Evolutionary conservation across 2,113 vertebrate genomes (phyloP), one percentile per base, ranked within the genome.

Genomic region (pig (Sus scrofa)): DNA sequence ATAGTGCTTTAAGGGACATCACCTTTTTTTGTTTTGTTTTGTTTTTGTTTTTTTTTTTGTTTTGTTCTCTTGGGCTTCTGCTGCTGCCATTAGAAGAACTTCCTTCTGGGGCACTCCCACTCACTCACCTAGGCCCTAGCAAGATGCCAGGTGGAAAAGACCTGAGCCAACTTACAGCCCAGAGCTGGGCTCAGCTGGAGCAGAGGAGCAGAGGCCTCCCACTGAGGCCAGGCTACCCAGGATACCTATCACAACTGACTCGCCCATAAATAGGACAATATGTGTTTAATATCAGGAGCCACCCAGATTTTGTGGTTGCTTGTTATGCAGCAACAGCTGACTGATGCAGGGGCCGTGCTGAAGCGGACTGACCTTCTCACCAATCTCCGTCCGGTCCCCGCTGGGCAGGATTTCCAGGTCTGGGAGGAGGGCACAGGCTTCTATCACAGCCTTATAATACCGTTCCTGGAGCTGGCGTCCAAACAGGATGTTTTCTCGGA

Each of bases 381-480:
- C 99, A 10, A 99, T 99, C 98, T 99, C 99, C 0, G 99, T 99
- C 81, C 96, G 97, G 94, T 99, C 99, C 94, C 99, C 99, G 0
- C 99, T 99, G 90, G 99, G 99, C 92, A 99, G 98, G 74, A 99
- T 98, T 96, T 99, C 99, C 82, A 99, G 96, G 95, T 99, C 99
- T 1, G 99, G 99, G 83, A 99, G 97, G 32, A 99, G 99, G 0
- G 99, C 99, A 27, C 99, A 99, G 13, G 99, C 99, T 94, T 99
- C 99, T 70, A 99, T 62, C 96, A 99, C 99, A 0, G 88, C 27
- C 58, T 98, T 98, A 63, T 99, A 99, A 93, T 98, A 98, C 10
- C 27, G 90, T 92, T 99, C 99, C 34, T 97, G 98, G 86, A 93
- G 95, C 86, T 99, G 99, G 75, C 98, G 99, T 15, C 99, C 99